A percentile compares a stretch with the other conserved stretches of the same genome.
Evolutionary conservation across 2,888 invertebrate genomes (phyloP).

Genomic region (Tipula vernalis): DNA sequence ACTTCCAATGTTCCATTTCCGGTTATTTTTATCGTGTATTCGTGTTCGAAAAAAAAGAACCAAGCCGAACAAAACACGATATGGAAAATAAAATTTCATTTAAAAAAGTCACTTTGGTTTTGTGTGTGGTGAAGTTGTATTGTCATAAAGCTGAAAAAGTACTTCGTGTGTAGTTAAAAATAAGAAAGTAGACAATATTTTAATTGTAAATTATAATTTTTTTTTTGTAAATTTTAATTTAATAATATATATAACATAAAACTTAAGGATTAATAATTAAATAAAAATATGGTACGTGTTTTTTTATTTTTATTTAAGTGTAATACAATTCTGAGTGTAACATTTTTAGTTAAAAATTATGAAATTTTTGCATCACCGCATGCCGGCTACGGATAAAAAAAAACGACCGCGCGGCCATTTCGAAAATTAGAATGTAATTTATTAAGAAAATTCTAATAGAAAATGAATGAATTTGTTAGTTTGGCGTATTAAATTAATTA

Average conservation of each 20-base stretch:
- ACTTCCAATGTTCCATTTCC: not conserved
- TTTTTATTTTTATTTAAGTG: not conserved
- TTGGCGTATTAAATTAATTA: not conserved
- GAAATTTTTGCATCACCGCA: conserved; percentile 9
- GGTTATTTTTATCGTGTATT: not conserved
- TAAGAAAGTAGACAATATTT: not conserved
- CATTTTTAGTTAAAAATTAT: not conserved
- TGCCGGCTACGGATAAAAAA: not conserved
- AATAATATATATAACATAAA: not conserved
- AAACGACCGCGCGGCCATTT: conserved; percentile 7
- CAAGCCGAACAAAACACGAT: not conserved
- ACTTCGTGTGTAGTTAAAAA: not conserved
- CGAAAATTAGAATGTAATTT: not conserved
- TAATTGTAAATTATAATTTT: not conserved
- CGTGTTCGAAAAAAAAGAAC: not conserved
- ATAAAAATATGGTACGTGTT: conserved; percentile 6
- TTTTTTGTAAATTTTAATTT: not conserved
- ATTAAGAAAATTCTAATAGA: not conserved
- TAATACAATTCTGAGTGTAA: not conserved
- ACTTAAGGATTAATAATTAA: not conserved
- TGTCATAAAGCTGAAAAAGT: not conserved
- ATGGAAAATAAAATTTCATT: not conserved
- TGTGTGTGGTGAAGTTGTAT: conserved; percentile 8
- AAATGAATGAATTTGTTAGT: not conserved
- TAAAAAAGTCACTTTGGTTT: not conserved